phyloP scores from a whole-genome alignment of 2,888 invertebrate species.

The Odontomyia ornata region DNA sequence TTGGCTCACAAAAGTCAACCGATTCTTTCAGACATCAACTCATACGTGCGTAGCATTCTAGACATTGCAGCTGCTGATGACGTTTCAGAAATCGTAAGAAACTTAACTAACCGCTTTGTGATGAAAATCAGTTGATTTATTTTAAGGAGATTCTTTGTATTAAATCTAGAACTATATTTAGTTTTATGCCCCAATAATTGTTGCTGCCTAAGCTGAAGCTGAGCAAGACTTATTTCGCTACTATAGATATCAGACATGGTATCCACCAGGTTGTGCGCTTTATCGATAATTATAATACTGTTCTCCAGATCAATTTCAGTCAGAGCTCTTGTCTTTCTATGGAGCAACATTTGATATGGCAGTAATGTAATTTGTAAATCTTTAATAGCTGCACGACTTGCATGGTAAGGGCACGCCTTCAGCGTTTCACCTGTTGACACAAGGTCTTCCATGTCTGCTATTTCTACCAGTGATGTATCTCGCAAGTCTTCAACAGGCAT shows the following conservation, averaged over 20 bases:
- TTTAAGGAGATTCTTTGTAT: constrained; percentile 79
- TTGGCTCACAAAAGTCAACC: constrained; percentile 80
- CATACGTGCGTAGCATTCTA: constrained; percentile 74
- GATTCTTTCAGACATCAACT: constrained; percentile 79
- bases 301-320: constrained; percentile 72
- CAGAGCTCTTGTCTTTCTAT: constrained; percentile 78
- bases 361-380: constrained; percentile 83
- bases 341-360: constrained; percentile 82
- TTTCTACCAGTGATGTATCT: constrained; percentile 72
- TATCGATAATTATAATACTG: constrained; percentile 89
- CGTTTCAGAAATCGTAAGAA: constrained; percentile 59
- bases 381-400: constrained; percentile 80
- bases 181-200: constrained; percentile 77
- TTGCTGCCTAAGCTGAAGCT: constrained; percentile 71
- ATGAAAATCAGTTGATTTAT: constrained; percentile 86
- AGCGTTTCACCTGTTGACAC: constrained; percentile 73
- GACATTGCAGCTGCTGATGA: constrained; percentile 49
- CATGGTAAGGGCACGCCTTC: constrained; percentile 94
- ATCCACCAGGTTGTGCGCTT: constrained; percentile 95
- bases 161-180: constrained; percentile 77
- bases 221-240: constrained; percentile 73
- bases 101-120: constrained; percentile 70
- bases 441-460: constrained; percentile 90
- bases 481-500: constrained; percentile 71
- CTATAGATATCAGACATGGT: constrained; percentile 89